Evolutionary conservation across 2,797 vertebrate species (phyloP).

Genomic region (Eulemur albifrons): DNA sequence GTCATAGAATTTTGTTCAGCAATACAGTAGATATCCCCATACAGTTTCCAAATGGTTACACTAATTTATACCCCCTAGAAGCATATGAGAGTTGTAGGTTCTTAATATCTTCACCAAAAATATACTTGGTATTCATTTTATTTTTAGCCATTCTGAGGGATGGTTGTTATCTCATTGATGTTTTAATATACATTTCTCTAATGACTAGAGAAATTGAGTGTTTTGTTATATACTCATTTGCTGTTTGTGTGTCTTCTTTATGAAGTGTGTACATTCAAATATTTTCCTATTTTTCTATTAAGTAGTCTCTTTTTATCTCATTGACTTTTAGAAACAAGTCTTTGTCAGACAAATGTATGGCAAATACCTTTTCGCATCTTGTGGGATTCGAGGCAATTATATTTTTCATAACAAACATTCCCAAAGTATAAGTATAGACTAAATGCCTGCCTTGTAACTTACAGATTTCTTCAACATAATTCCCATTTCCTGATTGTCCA

Average conservation of each 20-base stretch:
- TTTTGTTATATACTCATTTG: background rate
- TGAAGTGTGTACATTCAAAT: background rate
- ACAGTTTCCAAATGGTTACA: background rate
- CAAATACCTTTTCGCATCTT: background rate
- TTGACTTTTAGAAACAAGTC: background rate
- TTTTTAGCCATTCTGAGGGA: background rate
- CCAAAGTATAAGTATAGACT: background rate
- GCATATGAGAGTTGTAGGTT: background rate
- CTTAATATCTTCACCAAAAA: background rate
- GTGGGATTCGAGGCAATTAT: background rate
- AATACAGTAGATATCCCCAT: background rate
- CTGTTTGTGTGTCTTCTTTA: background rate
- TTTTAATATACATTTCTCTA: background rate
- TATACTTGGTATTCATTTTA: background rate
- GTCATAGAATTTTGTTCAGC: background rate
- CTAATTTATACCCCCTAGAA: background rate
- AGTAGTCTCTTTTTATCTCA: background rate
- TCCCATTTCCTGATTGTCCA: background rate
- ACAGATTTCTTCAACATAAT: background rate
- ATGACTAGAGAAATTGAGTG: background rate
- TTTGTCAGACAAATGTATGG: background rate
- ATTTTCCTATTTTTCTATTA: constrained; percentile 2
- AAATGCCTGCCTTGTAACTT: background rate
- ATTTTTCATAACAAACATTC: constrained; percentile 20
- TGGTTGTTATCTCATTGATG: background rate